Conservation (phyloP, 2,888 invertebrate species). For the Drosophila niveifrons region DNA sequence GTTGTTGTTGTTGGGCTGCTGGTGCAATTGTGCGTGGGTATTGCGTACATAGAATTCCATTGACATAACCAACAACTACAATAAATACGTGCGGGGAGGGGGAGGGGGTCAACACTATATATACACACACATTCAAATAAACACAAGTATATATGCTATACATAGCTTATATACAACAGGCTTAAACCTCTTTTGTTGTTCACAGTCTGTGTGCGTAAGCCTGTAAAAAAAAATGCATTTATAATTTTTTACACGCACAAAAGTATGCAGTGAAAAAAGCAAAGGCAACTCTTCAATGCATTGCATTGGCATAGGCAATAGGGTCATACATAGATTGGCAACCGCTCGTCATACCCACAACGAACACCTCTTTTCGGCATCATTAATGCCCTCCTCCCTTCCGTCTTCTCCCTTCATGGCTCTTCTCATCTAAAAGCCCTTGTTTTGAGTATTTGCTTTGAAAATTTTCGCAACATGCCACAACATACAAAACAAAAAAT, state of each 20-base stretch:
- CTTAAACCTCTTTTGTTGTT: slow-evolving; percentile 54
- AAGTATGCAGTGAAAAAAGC: slow-evolving; percentile 60
- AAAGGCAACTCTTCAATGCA: slow-evolving; percentile 25
- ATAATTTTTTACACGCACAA: slow-evolving; percentile 73
- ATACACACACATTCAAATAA: slow-evolving; percentile 12
- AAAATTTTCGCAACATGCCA: slow-evolving; percentile 65
- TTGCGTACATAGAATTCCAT: slow-evolving; percentile 60
- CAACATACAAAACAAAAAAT: slow-evolving; percentile 19
- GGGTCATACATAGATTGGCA: slow-evolving; percentile 24
- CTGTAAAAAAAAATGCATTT: slow-evolving; percentile 52
- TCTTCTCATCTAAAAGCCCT: slow-evolving; percentile 6
- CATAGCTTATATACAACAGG: slow-evolving; percentile 45
- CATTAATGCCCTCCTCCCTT: slow-evolving; percentile 31
- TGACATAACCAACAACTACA: slow-evolving; percentile 64
- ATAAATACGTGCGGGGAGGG: slow-evolving; percentile 20
- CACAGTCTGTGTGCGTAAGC: slow-evolving; percentile 17
- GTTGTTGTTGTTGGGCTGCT: slow-evolving; percentile 26
- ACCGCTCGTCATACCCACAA: background rate
- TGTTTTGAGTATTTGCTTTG: slow-evolving; percentile 69
- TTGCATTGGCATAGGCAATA: slow-evolving; percentile 37
- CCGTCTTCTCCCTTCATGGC: background rate
- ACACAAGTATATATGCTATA: slow-evolving; percentile 17
- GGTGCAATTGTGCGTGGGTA: slow-evolving; percentile 66
- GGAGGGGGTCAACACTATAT: slow-evolving; percentile 11
- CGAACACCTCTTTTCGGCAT: slow-evolving; percentile 30